Evolutionary conservation across 2,113 vertebrate genomes (phyloP).

Genomic region (Cyanistes caeruleus): DNA sequence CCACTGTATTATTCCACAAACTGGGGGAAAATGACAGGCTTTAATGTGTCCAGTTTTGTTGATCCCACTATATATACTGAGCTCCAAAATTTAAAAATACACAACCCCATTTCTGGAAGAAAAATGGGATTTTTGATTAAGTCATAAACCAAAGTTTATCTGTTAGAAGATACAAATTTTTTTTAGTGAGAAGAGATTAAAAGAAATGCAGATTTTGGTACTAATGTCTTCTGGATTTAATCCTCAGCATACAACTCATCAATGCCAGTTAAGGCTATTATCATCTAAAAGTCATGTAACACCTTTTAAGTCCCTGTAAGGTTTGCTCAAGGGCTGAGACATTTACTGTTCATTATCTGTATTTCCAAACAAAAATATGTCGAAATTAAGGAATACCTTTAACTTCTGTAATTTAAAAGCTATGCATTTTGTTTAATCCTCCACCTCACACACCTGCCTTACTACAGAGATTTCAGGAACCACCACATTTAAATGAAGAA

Average conservation of each 20-base stretch:
- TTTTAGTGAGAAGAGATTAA: background rate
- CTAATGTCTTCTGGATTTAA: background rate
- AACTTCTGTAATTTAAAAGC: background rate
- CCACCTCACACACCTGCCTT: background rate
- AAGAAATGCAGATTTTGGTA: background rate
- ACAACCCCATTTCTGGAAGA: background rate
- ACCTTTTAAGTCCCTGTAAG: background rate
- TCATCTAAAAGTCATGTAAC: background rate
- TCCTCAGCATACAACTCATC: background rate
- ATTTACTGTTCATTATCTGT: background rate
- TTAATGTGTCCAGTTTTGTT: background rate
- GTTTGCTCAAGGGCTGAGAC: background rate
- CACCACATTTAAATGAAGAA: background rate
- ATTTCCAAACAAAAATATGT: background rate
- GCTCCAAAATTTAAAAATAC: background rate
- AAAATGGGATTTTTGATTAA: background rate
- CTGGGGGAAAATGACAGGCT: accelerated
- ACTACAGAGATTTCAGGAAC: background rate
- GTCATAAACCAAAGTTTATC: background rate
- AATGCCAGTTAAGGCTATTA: background rate
- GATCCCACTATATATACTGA: background rate
- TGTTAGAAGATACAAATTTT: background rate
- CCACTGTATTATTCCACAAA: background rate
- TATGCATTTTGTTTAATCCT: background rate
- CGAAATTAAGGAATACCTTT: background rate